phyloP scores from a whole-genome alignment of 2,113 vertebrate genomes.

The Hyperoodon ampullatus region DNA sequence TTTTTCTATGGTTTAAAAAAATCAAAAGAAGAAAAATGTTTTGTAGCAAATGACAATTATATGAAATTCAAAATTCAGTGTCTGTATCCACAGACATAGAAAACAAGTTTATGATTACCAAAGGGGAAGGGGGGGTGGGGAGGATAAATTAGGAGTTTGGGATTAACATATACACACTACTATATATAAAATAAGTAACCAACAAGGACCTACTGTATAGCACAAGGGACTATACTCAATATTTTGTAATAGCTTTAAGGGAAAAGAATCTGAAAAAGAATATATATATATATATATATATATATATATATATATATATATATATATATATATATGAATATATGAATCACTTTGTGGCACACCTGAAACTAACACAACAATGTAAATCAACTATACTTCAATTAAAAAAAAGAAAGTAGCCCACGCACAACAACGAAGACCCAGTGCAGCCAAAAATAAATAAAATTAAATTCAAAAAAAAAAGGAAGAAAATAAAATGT shows the following conservation, averaged over 20 bases:
- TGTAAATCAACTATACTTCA: too few relatives aligned
- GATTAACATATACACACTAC: not conserved
- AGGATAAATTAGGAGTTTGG: not conserved
- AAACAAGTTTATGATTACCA: not conserved
- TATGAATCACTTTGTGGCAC: not conserved
- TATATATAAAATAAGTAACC: not conserved
- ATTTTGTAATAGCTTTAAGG: not conserved
- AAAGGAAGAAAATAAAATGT: not conserved
- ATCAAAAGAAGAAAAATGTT: not conserved
- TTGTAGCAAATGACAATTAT: not conserved
- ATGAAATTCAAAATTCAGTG: not conserved
- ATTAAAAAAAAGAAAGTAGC: too few relatives aligned
- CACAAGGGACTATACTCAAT: not conserved
- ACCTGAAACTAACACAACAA: not conserved
- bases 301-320: too few relatives aligned
- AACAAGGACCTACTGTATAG: not conserved
- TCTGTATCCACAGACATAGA: not conserved
- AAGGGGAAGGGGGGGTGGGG: not conserved
- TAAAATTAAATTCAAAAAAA: too few relatives aligned
- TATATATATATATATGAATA: too few relatives aligned
- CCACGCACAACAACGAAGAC: too few relatives aligned
- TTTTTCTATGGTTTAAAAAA: not conserved
- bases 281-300: not conserved
- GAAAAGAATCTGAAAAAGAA: not conserved
- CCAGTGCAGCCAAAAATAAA: too few relatives aligned